Evolutionary conservation across 1,140 invertebrate species (phyloP).

Genomic region (Chironomus tepperi): DNA sequence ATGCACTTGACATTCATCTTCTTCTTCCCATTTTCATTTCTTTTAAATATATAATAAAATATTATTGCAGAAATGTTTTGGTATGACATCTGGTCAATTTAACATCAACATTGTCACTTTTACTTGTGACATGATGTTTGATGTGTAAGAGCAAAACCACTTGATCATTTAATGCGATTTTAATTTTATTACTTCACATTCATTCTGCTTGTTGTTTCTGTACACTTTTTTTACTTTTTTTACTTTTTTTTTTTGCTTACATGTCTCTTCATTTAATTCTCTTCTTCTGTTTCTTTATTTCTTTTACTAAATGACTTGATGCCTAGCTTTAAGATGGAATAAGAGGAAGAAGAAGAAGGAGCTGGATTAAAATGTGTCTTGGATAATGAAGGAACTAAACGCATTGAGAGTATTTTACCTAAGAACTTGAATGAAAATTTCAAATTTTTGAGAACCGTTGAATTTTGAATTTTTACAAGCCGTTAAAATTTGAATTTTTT

Average conservation of each 20-base stretch:
- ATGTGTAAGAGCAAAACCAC: not conserved
- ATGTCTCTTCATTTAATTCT: too few species aligned
- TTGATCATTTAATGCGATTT: conserved; percentile 16
- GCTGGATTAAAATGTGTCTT: too few species aligned
- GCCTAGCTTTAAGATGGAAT: not conserved
- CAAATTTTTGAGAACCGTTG: too few species aligned
- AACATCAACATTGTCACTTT: conserved; percentile 19
- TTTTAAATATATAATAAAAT: too few species aligned
- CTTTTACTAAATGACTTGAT: not conserved
- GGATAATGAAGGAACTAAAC: too few species aligned
- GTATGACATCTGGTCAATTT: conserved; percentile 22
- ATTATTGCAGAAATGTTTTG: too few species aligned
- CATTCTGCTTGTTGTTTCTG: not conserved
- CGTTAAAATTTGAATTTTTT: too few species aligned
- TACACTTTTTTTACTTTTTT: too few species aligned
- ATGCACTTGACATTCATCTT: not conserved
- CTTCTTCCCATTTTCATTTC: not conserved
- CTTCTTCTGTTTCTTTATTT: not conserved
- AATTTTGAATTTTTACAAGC: too few species aligned
- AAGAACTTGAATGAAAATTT: too few species aligned
- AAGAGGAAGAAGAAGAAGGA: too few species aligned
- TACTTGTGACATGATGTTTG: not conserved
- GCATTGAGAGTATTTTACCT: too few species aligned
- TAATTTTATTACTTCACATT: not conserved
- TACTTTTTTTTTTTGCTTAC: not conserved